Evolutionary conservation across 2,888 invertebrate species (phyloP), one percentile per base, ranked within the genome.

Genomic region (Pterostichus niger): DNA sequence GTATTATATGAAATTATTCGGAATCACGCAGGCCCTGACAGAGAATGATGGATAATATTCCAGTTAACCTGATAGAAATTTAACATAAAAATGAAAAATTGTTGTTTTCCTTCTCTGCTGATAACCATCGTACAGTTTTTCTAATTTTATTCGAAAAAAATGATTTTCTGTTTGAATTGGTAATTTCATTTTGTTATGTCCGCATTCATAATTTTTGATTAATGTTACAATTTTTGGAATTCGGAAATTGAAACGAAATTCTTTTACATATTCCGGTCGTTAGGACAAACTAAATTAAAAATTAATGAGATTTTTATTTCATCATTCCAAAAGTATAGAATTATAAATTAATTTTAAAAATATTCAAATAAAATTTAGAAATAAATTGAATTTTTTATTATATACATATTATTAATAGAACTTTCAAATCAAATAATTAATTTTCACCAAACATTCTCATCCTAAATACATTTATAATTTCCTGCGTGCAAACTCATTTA

Each of bases 1-100:
- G 76, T 76, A 76, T 56, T 56, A 76, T 56, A 54, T 76, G 54
- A 54, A 76, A 76, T 76, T 76, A 76, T 76, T 76, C 31, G 9
- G 54, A 54, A 52, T 54, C 76, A 76, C 76, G 76, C 31, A 76
- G 54, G 56, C 52, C 49, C 15, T 56, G 76, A 71, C 68, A 54
- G 33, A 33, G 35, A 54, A 76, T 76, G 76, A 76, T 76, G 52
- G 76, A 40, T 52, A 40, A 17, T 75, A 35, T 68, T 68, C 13
- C 5, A 56, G 44, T 17, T 71, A 9, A 44, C 46, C 44, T 71
- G 40, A 71, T 71, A 71, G 44, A 44, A 17, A 40, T 76, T 76
- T 56, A 46, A 76, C 56, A 75, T 76, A 52, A 76, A 76, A 76
- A 76, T 56, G 76, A 76, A 76, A 54, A 76, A 76, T 76, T 56